Evolutionary conservation across 2,113 vertebrate species (phyloP).

Genomic region (Tamias sibiricus): DNA sequence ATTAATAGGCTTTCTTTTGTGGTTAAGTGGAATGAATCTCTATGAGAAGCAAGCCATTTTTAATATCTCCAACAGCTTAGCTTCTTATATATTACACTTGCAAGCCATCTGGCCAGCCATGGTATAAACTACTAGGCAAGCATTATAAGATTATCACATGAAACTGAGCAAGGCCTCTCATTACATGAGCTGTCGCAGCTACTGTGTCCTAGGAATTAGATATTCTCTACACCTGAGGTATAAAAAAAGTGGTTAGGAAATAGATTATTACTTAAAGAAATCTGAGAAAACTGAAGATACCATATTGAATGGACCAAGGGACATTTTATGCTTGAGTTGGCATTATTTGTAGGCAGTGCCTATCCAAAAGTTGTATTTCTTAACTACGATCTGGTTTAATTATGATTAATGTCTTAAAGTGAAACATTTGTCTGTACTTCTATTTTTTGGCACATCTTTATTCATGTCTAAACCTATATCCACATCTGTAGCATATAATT

Average conservation of each 20-base stretch:
- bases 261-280: neutral
- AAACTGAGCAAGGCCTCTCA: constrained; percentile 52
- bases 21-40: constrained; percentile 83
- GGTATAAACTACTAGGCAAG: constrained; percentile 53
- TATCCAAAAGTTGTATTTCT: neutral
- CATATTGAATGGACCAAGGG: neutral
- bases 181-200: neutral
- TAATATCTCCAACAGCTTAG: constrained; percentile 77
- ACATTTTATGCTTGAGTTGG: neutral
- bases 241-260: neutral
- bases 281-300: neutral
- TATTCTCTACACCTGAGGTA: neutral
- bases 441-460: neutral
- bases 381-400: neutral
- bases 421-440: neutral
- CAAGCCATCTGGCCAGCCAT: constrained; percentile 56
- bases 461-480: neutral
- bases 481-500: neutral
- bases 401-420: neutral
- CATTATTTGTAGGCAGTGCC: neutral
- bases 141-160: constrained; percentile 41
- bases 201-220: neutral
- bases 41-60: constrained; percentile 78
- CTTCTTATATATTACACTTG: constrained; percentile 74
- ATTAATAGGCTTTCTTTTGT: constrained; percentile 87